phyloP scores from a whole-genome alignment of 1,140 invertebrate genomes.

The Sipha flava region DNA sequence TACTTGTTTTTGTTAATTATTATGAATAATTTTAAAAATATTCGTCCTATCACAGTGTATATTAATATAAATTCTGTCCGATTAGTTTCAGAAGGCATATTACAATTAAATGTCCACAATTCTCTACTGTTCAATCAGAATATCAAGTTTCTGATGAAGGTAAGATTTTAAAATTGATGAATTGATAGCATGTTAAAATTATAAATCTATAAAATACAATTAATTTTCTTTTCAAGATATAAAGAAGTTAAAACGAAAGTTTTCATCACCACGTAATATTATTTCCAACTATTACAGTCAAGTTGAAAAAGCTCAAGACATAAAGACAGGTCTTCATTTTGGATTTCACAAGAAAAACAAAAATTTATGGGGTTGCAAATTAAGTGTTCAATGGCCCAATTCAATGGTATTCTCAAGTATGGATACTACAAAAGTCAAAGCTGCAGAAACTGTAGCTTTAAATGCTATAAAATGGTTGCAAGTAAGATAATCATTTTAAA shows the following conservation, averaged over 20 bases:
- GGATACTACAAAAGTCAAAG: conserved; percentile 22
- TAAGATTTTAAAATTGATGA: background rate
- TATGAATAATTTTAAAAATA: too few relatives aligned
- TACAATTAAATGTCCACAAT: background rate
- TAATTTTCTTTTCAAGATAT: background rate
- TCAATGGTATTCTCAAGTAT: conserved; percentile 19
- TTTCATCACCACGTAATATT: background rate
- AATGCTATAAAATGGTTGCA: conserved; percentile 33
- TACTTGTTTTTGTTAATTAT: background rate
- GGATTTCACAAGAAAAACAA: background rate
- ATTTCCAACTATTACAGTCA: conserved; percentile 10
- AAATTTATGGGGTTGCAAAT: conserved; percentile 17
- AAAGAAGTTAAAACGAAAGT: conserved; percentile 1
- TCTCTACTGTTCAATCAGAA: background rate
- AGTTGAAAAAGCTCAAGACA: background rate
- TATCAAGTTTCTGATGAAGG: conserved; percentile 1
- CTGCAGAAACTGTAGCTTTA: conserved; percentile 19
- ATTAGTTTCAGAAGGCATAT: background rate
- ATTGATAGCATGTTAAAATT: background rate
- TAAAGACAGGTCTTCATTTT: conserved; percentile 3
- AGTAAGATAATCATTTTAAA: background rate
- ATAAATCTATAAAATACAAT: background rate
- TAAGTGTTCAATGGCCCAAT: conserved; percentile 25
- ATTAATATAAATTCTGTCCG: background rate
- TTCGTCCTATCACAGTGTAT: too few relatives aligned